phyloP scores from a whole-genome alignment of 2,113 vertebrate species.

The Passer domesticus region DNA sequence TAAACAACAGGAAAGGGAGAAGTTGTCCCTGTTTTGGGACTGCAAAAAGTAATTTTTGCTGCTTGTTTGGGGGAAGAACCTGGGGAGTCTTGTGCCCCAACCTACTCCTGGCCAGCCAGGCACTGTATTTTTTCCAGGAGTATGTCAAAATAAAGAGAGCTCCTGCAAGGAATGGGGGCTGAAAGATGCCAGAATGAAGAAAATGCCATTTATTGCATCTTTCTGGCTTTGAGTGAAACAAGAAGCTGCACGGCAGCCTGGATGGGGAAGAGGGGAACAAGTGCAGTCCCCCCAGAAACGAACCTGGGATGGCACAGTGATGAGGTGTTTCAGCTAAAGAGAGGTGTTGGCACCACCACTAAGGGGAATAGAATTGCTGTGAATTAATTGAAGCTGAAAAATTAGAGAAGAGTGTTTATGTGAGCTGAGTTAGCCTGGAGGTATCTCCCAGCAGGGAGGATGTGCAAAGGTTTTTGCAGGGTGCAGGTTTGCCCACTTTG shows the following conservation, averaged over 20 bases:
- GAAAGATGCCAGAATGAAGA: not conserved
- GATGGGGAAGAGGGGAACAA: not conserved
- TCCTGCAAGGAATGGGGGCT: not conserved
- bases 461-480: not conserved
- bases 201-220: not conserved
- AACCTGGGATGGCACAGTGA: not conserved
- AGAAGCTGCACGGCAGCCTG: not conserved
- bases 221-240: not conserved
- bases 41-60: not conserved
- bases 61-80: not conserved
- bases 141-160: not conserved
- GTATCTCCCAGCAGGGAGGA: not conserved
- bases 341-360: not conserved
- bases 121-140: not conserved
- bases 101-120: not conserved
- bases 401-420: not conserved
- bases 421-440: not conserved
- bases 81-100: not conserved
- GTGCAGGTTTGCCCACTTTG: not conserved
- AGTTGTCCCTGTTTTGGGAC: not conserved
- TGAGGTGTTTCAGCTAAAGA: not conserved
- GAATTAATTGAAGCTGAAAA: not conserved
- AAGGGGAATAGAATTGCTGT: not conserved
- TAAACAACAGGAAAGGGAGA: conserved; percentile 9
- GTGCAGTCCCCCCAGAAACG: not conserved